Conservation (phyloP, 2,888 invertebrate genomes). For the Neocrepidodera transversa region DNA sequence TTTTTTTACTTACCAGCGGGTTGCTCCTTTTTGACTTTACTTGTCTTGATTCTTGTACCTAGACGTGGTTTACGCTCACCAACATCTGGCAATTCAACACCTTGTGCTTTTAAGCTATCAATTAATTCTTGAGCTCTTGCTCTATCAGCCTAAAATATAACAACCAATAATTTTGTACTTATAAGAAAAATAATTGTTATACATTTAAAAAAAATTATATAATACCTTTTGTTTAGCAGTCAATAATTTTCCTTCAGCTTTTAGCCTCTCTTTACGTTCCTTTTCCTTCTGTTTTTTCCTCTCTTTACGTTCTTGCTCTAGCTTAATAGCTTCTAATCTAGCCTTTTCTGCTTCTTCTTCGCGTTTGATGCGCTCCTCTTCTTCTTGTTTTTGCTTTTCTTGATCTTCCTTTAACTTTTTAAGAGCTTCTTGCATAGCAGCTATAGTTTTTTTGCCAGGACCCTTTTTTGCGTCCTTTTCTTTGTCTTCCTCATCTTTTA, state of each 20-base stretch:
- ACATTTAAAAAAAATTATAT: background rate
- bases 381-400: conserved; percentile 74
- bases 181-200: background rate
- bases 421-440: conserved; percentile 92
- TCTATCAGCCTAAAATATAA: conserved; percentile 55
- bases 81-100: conserved; percentile 79
- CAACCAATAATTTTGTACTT: background rate
- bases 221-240: conserved; percentile 85
- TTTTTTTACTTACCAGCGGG: conserved; percentile 38
- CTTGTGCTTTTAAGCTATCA: conserved; percentile 88
- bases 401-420: conserved; percentile 89
- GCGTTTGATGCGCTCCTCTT: conserved; percentile 85
- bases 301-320: conserved; percentile 84
- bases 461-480: conserved; percentile 66
- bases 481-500: conserved; percentile 54
- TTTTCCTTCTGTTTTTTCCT: conserved; percentile 80
- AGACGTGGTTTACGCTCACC: conserved; percentile 68
- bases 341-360: conserved; percentile 80
- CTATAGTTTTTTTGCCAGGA: conserved; percentile 84
- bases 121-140: conserved; percentile 88
- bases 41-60: conserved; percentile 78
- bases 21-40: conserved; percentile 70
- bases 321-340: conserved; percentile 72
- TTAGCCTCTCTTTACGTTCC: conserved; percentile 89
- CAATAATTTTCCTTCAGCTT: conserved; percentile 94